These are phyloP conservation scores for Drosophila paucipuncta DNA, from an alignment of 2,888 invertebrate genomes.

Conservation along the genomic window DNA sequence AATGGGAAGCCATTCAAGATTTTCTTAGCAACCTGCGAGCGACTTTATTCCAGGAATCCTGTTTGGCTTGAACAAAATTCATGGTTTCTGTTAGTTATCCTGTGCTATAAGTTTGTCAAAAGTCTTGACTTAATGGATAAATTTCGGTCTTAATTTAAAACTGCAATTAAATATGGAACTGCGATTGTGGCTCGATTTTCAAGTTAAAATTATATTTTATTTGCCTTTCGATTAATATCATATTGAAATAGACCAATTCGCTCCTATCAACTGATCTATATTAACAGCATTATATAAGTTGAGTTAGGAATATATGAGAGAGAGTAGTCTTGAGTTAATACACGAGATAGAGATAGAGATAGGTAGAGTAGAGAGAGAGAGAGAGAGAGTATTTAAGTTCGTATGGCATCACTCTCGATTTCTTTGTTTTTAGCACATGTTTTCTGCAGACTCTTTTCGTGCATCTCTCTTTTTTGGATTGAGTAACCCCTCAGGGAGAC, in stretches of 20 bases:
- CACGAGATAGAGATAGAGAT: not conserved
- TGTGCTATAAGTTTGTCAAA: not conserved
- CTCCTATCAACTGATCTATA: not conserved
- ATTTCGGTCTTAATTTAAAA: not conserved
- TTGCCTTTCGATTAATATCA: not conserved
- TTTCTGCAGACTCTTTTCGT: not conserved
- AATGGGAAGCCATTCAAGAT: conserved; percentile 34
- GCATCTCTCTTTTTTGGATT: not conserved
- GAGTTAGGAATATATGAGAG: not conserved
- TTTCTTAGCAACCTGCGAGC: conserved; percentile 44
- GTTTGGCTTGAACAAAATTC: not conserved
- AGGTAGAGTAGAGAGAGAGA: not conserved
- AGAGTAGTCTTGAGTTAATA: not conserved
- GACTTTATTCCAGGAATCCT: conserved; percentile 49
- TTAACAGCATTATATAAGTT: not conserved
- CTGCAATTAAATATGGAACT: not conserved
- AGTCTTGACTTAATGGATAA: not conserved
- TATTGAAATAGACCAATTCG: not conserved
- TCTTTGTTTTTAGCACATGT: not conserved
- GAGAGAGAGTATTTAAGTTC: not conserved
- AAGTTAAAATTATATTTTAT: not conserved
- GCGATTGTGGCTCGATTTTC: not conserved
- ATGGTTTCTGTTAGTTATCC: not conserved
- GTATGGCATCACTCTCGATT: not conserved
- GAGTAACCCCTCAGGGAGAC: conserved; percentile 1